A percentile compares a stretch with the other conserved stretches of the same genome.
phyloP scores from a whole-genome alignment of 2,888 invertebrate genomes.

The Himalopsyche japonica region DNA sequence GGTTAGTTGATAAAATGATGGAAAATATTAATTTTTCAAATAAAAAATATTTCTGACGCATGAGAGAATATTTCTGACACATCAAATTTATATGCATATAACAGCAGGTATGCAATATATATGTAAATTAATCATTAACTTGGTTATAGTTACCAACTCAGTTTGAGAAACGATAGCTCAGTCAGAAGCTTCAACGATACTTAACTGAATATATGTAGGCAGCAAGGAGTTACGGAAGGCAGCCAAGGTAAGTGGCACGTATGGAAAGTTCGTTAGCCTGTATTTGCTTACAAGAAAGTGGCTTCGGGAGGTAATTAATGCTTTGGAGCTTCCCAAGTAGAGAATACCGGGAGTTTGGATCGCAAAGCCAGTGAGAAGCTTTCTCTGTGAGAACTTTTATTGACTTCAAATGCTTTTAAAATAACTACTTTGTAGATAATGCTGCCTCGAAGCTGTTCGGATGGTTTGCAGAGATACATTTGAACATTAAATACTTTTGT shows the following conservation, averaged over 20 bases:
- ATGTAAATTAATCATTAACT: neutral
- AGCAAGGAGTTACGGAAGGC: neutral
- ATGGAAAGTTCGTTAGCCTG: neutral
- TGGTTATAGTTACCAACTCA: neutral
- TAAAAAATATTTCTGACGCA: no score
- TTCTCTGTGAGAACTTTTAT: neutral
- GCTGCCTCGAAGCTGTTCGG: neutral
- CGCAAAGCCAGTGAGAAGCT: neutral
- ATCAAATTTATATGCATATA: neutral
- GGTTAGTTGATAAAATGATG: no score
- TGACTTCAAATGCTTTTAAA: constrained; percentile 1
- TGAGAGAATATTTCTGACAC: no score
- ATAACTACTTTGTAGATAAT: neutral
- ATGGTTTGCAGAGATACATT: neutral
- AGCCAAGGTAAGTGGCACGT: neutral
- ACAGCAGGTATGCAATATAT: neutral
- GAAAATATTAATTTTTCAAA: no score
- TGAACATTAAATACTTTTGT: neutral
- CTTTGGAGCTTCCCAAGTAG: neutral
- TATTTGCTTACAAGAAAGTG: neutral
- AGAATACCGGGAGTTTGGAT: neutral
- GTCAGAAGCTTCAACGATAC: neutral
- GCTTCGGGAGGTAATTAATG: neutral
- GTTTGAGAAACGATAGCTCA: neutral
- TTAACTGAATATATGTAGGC: neutral